These are phyloP conservation scores for Terrapene triunguis DNA, from an alignment of 2,113 vertebrate genomes.

Conservation along the genomic window DNA sequence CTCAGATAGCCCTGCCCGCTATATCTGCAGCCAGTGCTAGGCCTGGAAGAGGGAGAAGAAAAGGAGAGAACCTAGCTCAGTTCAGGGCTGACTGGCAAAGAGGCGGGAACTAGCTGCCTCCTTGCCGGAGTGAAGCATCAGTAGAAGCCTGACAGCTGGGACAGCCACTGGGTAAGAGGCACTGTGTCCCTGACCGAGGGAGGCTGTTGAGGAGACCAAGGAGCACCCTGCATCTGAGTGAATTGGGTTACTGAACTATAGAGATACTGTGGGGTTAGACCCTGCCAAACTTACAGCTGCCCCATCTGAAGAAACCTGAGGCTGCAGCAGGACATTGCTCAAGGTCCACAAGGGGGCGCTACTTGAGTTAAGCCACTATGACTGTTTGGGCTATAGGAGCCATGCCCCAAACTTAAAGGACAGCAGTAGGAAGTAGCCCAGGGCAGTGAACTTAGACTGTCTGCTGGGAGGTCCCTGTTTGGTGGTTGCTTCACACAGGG, in stretches of 20 bases:
- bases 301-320: neutral
- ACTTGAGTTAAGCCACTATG: neutral
- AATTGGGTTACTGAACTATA: neutral
- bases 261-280: neutral
- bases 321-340: neutral
- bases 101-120: neutral
- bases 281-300: neutral
- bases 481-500: neutral
- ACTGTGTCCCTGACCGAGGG: neutral
- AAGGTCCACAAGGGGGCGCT: neutral
- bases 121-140: neutral
- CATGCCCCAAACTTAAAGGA: neutral
- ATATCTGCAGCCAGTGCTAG: neutral
- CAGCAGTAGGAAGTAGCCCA: neutral
- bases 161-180: neutral
- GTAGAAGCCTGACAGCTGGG: neutral
- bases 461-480: neutral
- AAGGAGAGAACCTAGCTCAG: neutral
- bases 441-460: neutral
- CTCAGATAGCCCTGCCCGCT: no score
- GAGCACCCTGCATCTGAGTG: neutral
- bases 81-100: neutral
- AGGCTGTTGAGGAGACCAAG: neutral
- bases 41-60: neutral
- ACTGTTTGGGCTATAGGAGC: neutral